A percentile compares a stretch with the other conserved stretches of the same genome.
Conservation (phyloP, 2,797 vertebrate species). For the Eremophila alpestris region DNA sequence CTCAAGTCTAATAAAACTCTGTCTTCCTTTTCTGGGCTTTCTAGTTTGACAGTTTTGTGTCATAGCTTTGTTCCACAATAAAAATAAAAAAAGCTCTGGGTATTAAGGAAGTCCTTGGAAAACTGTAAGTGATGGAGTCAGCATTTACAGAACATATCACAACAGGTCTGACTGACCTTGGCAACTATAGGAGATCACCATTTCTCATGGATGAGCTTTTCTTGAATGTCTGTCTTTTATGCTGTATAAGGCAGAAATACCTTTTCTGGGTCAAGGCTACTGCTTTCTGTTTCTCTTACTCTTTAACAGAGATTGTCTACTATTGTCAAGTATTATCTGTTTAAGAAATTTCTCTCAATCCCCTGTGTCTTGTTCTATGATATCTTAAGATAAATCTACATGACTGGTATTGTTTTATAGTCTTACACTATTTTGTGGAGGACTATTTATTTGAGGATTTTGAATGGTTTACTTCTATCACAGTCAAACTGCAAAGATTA, state of each 20-base stretch:
- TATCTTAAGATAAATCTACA: background rate
- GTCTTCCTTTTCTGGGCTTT: conserved; percentile 27
- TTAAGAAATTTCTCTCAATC: conserved; percentile 12
- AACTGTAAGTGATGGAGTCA: conserved; percentile 29
- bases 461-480: conserved; percentile 7
- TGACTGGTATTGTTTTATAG: background rate
- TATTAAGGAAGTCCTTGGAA: conserved; percentile 57
- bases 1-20: conserved; percentile 11
- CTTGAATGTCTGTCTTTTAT: conserved; percentile 10
- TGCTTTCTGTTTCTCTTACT: background rate
- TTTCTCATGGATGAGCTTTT: conserved; percentile 50
- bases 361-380: background rate
- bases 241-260: conserved; percentile 23
- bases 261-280: conserved; percentile 39
- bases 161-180: conserved; percentile 44
- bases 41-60: background rate
- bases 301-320: background rate
- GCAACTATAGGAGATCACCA: conserved; percentile 25
- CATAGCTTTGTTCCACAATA: conserved; percentile 45
- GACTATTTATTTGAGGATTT: conserved; percentile 13
- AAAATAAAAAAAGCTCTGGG: conserved; percentile 30
- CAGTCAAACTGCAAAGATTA: background rate
- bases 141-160: conserved; percentile 27
- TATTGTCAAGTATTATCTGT: background rate
- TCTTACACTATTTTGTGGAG: background rate